phyloP scores from a whole-genome alignment of 2,888 invertebrate genomes.

The Phytoseiulus persimilis region DNA sequence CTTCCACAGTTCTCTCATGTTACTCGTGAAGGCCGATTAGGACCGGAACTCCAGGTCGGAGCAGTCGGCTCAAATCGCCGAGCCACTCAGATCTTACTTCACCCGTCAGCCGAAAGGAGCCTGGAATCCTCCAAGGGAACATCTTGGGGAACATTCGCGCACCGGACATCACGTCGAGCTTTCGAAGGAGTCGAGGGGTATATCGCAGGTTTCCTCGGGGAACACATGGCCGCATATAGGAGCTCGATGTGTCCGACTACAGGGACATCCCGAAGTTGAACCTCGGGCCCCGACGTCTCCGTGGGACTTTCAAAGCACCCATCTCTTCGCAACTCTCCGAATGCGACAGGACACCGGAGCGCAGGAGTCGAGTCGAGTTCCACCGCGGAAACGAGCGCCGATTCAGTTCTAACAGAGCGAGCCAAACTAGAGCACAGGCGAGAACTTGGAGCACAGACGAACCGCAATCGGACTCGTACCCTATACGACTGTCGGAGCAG shows the following conservation, averaged over 20 bases:
- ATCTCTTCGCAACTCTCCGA: neutral
- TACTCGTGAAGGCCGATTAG: no score
- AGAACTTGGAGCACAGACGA: neutral
- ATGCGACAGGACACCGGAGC: neutral
- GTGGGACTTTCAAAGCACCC: neutral
- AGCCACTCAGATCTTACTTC: no score
- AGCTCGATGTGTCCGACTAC: neutral
- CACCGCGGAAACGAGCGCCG: neutral
- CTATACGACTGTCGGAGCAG: neutral
- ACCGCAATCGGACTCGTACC: neutral
- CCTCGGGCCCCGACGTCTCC: neutral
- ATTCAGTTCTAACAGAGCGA: neutral
- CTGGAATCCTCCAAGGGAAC: neutral
- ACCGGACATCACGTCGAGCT: neutral
- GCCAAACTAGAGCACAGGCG: neutral
- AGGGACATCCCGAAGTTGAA: neutral
- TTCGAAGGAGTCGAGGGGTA: neutral
- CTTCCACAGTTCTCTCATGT: no score
- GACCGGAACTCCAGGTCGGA: no score
- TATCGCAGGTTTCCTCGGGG: neutral
- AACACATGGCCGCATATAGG: neutral
- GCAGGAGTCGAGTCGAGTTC: neutral
- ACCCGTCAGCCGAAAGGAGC: neutral
- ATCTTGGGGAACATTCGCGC: neutral
- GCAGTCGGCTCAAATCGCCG: no score